These are phyloP conservation scores for Tyria jacobaeae DNA, from an alignment of 2,888 invertebrate species.

Conservation along the genomic window DNA sequence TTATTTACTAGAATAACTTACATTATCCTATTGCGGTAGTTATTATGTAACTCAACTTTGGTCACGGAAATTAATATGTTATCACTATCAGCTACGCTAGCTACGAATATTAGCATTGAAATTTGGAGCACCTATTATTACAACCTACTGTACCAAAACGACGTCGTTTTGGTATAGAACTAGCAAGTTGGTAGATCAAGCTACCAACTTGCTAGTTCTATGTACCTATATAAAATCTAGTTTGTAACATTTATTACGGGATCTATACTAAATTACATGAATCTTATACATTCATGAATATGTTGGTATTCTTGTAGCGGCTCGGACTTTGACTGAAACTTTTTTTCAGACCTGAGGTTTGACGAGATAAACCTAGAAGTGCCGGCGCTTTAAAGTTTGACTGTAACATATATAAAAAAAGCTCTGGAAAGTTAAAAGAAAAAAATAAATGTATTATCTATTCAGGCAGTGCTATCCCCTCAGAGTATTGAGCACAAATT, in stretches of 20 bases:
- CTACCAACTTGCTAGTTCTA: not conserved
- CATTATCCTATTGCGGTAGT: conserved; percentile 20
- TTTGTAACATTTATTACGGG: no score
- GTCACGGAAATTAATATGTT: conserved; percentile 53
- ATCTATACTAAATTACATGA: no score
- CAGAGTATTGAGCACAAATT: not conserved
- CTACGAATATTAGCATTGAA: conserved; percentile 36
- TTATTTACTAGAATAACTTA: not conserved
- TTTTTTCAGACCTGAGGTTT: no score
- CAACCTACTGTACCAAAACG: conserved; percentile 4
- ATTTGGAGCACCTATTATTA: no score
- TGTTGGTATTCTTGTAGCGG: not conserved
- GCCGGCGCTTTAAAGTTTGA: no score
- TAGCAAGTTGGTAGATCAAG: not conserved
- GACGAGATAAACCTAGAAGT: no score
- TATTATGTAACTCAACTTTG: conserved; percentile 23
- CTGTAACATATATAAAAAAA: not conserved
- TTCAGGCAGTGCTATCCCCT: not conserved
- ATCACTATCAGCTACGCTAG: conserved; percentile 37
- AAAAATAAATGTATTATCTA: no score
- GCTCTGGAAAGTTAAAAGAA: not conserved
- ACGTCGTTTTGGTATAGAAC: not conserved
- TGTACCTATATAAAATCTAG: not conserved
- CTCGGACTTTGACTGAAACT: no score
- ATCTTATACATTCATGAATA: no score